Evolutionary conservation across 1,140 invertebrate species (phyloP).

Genomic region (Drosophila melanica): DNA sequence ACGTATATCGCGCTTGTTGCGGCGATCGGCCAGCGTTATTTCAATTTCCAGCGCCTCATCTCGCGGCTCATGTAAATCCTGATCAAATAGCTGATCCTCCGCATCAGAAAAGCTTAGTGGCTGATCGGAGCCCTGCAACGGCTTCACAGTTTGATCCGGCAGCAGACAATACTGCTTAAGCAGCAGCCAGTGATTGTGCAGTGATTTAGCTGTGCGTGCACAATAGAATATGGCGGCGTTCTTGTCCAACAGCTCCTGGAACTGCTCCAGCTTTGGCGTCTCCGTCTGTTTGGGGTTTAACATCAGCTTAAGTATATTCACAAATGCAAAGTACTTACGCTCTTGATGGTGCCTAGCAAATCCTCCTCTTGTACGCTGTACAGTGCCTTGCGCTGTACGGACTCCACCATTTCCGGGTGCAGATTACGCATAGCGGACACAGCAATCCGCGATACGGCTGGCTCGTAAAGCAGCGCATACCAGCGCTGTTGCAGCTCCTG

Average conservation of each 20-base stretch:
- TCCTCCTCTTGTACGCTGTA: constrained; percentile 96
- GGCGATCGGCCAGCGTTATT: constrained; percentile 88
- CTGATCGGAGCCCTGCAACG: constrained; percentile 85
- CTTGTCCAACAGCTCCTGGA: constrained; percentile 94
- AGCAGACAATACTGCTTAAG: constrained; percentile 97
- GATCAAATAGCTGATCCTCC: constrained; percentile 94
- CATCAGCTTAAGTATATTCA: not conserved
- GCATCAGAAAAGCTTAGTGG: constrained; percentile 95
- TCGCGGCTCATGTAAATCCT: constrained; percentile 90
- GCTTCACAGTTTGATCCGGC: constrained; percentile 92
- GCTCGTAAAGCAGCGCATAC: constrained; percentile 97
- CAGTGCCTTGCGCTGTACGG: constrained; percentile 94
- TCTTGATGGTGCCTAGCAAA: constrained; percentile 91
- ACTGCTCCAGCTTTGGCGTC: constrained; percentile 89
- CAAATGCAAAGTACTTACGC: constrained; percentile 86
- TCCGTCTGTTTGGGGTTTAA: constrained; percentile 54
- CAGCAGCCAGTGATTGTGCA: constrained; percentile 95
- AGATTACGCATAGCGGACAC: constrained; percentile 96
- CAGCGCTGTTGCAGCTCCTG: constrained; percentile 97
- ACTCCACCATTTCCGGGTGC: constrained; percentile 94
- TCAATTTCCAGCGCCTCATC: constrained; percentile 90
- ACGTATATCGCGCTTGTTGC: constrained; percentile 91
- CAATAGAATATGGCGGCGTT: constrained; percentile 94
- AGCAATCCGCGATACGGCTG: constrained; percentile 93
- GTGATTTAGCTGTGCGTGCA: constrained; percentile 92